Percentiles rank a stretch among this genome's conserved stretches.
Evolutionary conservation across 2,888 invertebrate genomes (phyloP).

Genomic region (Hartigia nigra): DNA sequence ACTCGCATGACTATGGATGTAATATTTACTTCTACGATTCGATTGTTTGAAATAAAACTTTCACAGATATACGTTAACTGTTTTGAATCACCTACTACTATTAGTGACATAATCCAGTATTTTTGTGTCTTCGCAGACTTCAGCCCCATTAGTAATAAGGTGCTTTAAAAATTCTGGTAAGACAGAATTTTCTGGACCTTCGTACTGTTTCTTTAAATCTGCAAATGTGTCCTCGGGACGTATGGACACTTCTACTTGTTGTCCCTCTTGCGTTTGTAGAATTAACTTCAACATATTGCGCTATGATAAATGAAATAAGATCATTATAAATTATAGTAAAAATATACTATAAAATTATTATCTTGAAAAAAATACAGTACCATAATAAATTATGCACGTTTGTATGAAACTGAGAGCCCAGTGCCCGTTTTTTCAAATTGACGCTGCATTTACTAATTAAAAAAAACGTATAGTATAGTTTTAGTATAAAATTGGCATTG

Average conservation of each 20-base stretch:
- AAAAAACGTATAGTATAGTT: no score
- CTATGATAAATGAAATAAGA: not conserved
- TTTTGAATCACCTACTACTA: constrained; percentile 21
- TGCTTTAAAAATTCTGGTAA: constrained; percentile 25
- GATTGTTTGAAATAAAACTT: not conserved
- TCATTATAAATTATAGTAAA: not conserved
- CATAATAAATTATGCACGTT: not conserved
- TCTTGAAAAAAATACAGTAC: not conserved
- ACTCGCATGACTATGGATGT: not conserved
- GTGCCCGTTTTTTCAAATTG: not conserved
- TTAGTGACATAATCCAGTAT: constrained; percentile 31
- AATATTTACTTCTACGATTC: not conserved
- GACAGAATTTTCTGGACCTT: constrained; percentile 21
- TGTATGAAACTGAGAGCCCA: not conserved
- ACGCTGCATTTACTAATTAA: not conserved
- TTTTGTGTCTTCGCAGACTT: constrained; percentile 26
- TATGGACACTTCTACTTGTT: constrained; percentile 30
- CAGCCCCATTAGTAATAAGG: constrained; percentile 30
- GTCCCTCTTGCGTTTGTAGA: constrained; percentile 31
- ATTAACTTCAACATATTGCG: constrained; percentile 30
- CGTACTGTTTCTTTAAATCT: constrained; percentile 30
- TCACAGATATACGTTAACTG: not conserved
- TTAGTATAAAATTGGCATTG: not conserved
- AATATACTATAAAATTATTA: not conserved
- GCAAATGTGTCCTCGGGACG: constrained; percentile 31